Evolutionary conservation across 2,797 vertebrate species (phyloP).

Genomic region (Loriculus beryllinus): DNA sequence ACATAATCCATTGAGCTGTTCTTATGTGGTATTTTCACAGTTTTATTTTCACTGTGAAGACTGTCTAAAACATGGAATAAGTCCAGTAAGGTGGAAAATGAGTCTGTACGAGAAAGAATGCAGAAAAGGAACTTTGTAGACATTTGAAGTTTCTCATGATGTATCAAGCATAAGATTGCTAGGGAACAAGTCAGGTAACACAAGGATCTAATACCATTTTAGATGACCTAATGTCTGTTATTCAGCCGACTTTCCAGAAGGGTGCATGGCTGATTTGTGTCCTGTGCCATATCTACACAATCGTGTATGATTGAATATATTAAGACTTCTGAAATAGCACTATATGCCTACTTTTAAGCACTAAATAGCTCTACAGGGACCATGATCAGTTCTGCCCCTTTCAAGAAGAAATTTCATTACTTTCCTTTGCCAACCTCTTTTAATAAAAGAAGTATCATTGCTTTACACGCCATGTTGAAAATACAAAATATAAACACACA

Average conservation of each 20-base stretch:
- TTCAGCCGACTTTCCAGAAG: background rate
- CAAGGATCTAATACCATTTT: background rate
- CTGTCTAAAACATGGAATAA: background rate
- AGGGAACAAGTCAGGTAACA: background rate
- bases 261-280: background rate
- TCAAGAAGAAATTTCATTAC: background rate
- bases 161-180: background rate
- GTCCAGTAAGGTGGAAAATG: background rate
- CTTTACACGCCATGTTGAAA: background rate
- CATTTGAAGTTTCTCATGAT: background rate
- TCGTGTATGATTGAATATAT: background rate
- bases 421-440: background rate
- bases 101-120: background rate
- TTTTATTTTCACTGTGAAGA: background rate
- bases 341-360: background rate
- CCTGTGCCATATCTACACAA: background rate
- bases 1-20: background rate
- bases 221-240: background rate
- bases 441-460: background rate
- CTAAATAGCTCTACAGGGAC: background rate
- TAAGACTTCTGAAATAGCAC: background rate
- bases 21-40: background rate
- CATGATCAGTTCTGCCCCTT: background rate
- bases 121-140: background rate
- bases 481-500: background rate